Percentiles rank a stretch among this genome's conserved stretches.
These are phyloP conservation scores for Clarias fuscus DNA, from an alignment of 2,797 vertebrate species.

Conservation along the genomic window DNA sequence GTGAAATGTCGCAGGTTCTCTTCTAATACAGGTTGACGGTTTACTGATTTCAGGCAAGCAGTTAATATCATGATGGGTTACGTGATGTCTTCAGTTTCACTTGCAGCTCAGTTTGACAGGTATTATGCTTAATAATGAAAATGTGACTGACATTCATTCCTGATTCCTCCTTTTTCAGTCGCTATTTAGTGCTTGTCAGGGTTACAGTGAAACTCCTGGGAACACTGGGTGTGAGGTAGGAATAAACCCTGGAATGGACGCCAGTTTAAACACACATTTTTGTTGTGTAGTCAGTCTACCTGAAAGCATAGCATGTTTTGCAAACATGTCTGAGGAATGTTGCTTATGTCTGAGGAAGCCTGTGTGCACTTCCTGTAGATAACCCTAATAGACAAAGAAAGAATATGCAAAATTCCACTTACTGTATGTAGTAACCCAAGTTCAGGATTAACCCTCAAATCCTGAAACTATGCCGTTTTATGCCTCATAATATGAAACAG, in stretches of 20 bases:
- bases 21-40: slow-evolving; percentile 22
- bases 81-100: background rate
- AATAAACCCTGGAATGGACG: background rate
- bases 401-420: background rate
- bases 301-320: background rate
- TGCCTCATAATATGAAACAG: background rate
- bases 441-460: background rate
- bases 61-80: background rate
- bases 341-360: background rate
- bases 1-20: slow-evolving; percentile 32
- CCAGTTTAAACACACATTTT: background rate
- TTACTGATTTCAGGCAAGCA: background rate
- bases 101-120: background rate
- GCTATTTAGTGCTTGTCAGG: background rate
- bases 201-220: background rate
- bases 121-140: background rate
- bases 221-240: background rate
- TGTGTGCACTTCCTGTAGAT: background rate
- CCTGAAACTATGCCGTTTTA: background rate
- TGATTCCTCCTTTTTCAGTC: background rate
- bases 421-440: background rate
- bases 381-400: background rate
- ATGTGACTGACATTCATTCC: background rate
- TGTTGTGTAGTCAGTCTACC: background rate
- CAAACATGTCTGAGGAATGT: too few relatives aligned